phyloP scores from a whole-genome alignment of 2,113 vertebrate genomes.

The Eleginops maclovinus region DNA sequence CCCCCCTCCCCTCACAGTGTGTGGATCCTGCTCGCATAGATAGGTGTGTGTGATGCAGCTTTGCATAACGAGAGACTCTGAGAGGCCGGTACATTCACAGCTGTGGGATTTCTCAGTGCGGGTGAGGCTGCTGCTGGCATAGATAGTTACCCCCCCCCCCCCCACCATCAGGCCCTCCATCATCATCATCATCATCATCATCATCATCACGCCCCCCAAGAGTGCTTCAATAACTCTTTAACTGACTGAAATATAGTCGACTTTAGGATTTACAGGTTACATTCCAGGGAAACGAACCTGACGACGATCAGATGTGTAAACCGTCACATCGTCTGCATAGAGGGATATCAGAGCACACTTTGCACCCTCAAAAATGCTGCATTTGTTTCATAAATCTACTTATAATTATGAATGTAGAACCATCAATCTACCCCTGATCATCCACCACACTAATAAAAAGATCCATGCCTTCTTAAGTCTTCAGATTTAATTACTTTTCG shows the following conservation, averaged over 20 bases:
- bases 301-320: background rate
- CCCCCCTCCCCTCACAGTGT: slow-evolving; percentile 78
- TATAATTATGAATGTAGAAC: no score
- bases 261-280: background rate
- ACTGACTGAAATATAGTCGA: no score
- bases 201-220: no score
- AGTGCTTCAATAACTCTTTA: background rate
- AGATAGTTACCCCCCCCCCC: slow-evolving; percentile 36
- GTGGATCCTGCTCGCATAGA: slow-evolving; percentile 76
- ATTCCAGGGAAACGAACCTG: no score
- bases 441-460: no score
- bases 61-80: slow-evolving; percentile 73
- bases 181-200: no score
- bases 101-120: slow-evolving; percentile 46
- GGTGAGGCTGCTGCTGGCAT: slow-evolving; percentile 63
- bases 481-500: no score
- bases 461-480: no score
- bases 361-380: background rate
- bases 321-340: background rate
- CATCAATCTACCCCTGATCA: no score
- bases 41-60: slow-evolving; percentile 55
- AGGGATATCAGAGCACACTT: background rate
- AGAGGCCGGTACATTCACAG: slow-evolving; percentile 68
- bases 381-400: no score
- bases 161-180: slow-evolving; percentile 44